Evolutionary conservation across 1,140 invertebrate species (phyloP).

Genomic region (Drosophila pseudoananassae): DNA sequence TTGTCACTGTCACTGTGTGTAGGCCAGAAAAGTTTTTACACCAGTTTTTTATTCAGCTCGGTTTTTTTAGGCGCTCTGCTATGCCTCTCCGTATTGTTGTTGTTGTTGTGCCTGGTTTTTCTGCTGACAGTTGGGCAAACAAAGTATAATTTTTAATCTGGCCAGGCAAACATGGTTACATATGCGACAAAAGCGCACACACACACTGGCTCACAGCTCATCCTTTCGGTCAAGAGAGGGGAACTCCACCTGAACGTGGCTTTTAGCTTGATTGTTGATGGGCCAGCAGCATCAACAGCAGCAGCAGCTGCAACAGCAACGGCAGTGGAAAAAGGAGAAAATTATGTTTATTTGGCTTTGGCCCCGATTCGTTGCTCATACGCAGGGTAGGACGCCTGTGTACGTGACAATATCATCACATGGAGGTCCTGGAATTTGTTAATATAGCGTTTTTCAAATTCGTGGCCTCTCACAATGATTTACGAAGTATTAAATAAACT

Average conservation of each 20-base stretch:
- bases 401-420: slow-evolving; percentile 79
- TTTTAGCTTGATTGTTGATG: slow-evolving; percentile 80
- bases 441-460: slow-evolving; percentile 53
- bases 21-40: slow-evolving; percentile 53
- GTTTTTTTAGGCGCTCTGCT: slow-evolving; percentile 23
- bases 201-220: slow-evolving; percentile 3
- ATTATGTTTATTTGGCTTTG: slow-evolving; percentile 75
- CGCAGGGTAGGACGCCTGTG: slow-evolving; percentile 40
- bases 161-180: slow-evolving; percentile 78
- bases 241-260: slow-evolving; percentile 63
- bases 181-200: slow-evolving; percentile 57
- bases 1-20: slow-evolving; percentile 72
- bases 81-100: slow-evolving; percentile 30
- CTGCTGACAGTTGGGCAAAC: slow-evolving; percentile 80
- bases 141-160: slow-evolving; percentile 83
- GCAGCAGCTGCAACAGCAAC: slow-evolving; percentile 6
- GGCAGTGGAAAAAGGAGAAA: slow-evolving; percentile 34
- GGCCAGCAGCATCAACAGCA: slow-evolving; percentile 18
- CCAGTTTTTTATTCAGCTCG: slow-evolving; percentile 24
- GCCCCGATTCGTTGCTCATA: slow-evolving; percentile 68
- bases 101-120: slow-evolving; percentile 57
- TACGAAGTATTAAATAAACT: slow-evolving; percentile 8
- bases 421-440: slow-evolving; percentile 40
- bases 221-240: neutral
- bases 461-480: slow-evolving; percentile 12